Percentiles rank a stretch among this genome's conserved stretches.
Conservation (phyloP, 2,888 invertebrate species). For the Lucinisca nassula region DNA sequence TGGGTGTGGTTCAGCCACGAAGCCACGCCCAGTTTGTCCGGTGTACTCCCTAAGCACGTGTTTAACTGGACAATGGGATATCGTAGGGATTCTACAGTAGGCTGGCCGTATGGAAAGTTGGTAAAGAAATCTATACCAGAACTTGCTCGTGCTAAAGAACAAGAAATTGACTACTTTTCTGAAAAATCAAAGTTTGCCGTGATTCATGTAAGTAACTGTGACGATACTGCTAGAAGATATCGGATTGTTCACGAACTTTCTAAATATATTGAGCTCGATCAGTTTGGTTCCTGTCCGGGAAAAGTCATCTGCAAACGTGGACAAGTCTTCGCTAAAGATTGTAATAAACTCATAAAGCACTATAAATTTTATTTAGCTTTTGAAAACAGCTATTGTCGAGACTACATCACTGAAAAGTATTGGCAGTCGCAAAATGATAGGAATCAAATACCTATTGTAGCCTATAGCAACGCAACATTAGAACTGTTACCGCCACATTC, state of each 20-base stretch:
- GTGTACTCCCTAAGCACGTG: slow-evolving; percentile 58
- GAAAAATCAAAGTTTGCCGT: slow-evolving; percentile 56
- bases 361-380: slow-evolving; percentile 79
- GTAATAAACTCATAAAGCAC: slow-evolving; percentile 49
- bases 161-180: slow-evolving; percentile 1
- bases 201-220: slow-evolving; percentile 64
- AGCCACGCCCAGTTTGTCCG: slow-evolving; percentile 72
- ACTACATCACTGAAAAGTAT: slow-evolving; percentile 80
- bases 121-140: slow-evolving; percentile 44
- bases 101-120: slow-evolving; percentile 68
- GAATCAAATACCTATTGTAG: slow-evolving; percentile 76
- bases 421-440: slow-evolving; percentile 71
- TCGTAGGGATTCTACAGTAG: slow-evolving; percentile 76
- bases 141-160: neutral
- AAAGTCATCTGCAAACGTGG: slow-evolving; percentile 42
- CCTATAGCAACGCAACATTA: slow-evolving; percentile 64
- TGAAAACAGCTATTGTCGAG: slow-evolving; percentile 78
- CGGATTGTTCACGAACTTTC: slow-evolving; percentile 58
- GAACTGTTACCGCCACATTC: slow-evolving; percentile 58
- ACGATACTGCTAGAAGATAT: slow-evolving; percentile 61
- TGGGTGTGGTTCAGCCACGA: slow-evolving; percentile 77
- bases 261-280: slow-evolving; percentile 55
- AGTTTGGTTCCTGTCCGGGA: slow-evolving; percentile 52
- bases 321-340: slow-evolving; percentile 38
- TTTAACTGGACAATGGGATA: slow-evolving; percentile 81